Evolutionary conservation across 2,113 vertebrate species (phyloP).

Genomic region (Chamaea fasciata): DNA sequence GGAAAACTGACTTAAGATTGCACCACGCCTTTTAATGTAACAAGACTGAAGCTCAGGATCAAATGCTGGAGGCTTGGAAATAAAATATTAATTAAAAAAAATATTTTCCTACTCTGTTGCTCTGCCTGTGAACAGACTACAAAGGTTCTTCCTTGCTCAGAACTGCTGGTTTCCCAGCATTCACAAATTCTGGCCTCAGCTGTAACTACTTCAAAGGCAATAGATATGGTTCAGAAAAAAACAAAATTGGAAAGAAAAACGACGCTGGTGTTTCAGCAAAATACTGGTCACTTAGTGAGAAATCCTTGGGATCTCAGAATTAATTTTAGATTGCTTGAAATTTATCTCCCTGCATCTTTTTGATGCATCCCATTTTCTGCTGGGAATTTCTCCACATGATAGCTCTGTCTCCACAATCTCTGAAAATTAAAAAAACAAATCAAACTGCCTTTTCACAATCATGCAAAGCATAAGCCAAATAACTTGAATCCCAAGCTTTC

Average conservation of each 20-base stretch:
- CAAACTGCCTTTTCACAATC: neutral
- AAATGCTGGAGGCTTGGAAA: constrained; percentile 37
- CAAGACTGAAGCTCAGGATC: neutral
- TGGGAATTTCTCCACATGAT: neutral
- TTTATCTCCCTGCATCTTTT: neutral
- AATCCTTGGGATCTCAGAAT: neutral
- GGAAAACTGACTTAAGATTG: neutral
- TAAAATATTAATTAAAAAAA: neutral
- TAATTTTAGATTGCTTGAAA: neutral
- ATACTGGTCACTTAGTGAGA: neutral
- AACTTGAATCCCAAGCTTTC: neutral
- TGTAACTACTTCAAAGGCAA: constrained; percentile 54
- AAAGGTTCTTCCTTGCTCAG: constrained; percentile 22
- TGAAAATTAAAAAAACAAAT: neutral
- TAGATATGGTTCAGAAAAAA: constrained; percentile 25
- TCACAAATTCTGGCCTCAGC: constrained; percentile 10
- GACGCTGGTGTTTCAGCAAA: neutral
- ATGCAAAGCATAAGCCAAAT: neutral
- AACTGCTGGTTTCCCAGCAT: constrained; percentile 44
- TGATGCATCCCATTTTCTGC: neutral
- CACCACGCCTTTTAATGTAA: neutral
- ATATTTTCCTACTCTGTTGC: neutral
- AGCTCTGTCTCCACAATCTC: neutral
- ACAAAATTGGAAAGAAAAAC: constrained; percentile 1
- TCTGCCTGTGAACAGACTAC: constrained; percentile 25